Evolutionary conservation across 2,113 vertebrate species (phyloP), one percentile per base, ranked within the genome.

Genomic region (Caranx ignobilis): DNA sequence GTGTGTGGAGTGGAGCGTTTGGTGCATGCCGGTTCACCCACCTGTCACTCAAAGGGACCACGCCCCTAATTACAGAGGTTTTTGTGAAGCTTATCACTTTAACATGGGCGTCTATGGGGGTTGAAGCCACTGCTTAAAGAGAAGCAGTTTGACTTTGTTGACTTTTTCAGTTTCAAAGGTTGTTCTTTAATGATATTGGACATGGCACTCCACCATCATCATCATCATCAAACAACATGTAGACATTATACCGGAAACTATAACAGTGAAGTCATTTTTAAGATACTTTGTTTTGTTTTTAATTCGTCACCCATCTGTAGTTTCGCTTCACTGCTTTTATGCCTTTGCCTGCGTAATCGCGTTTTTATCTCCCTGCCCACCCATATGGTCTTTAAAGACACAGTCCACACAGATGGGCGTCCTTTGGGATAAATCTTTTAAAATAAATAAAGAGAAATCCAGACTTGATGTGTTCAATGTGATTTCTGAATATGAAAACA

Each of bases 361-460:
- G 64, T 67, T 70, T 75, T 82, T 79, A 80, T 47, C 68, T 63
- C 47, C n/a, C 54, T 12, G 16, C 83, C 80, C 74, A 76, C 67
- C 39, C 37, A 34, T 45, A 57, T 70, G 66, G 62, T 71, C 76
- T 86, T 84, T 76, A 73, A 87, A 81, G 26, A 66, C 43, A 71
- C 26, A 74, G 71, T 80, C 71, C 67, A 66, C 81, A 82, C 87
- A 85, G 82, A 82, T 70, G 75, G 66, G 75, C 34, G 75, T 77
- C 74, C 64, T 54, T 70, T 26, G 50, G 62, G 73, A 47, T 21
- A 31, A 43, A 21, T 45, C 43, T 43, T 56, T 21, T 11, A 26
- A 45, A 75, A 59, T 66, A 26, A 9, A 8, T 26, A 26, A 37
- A 37, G 37, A 61, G 43, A 66, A 54, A 70, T 67, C 34, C 43